phyloP scores from a whole-genome alignment of 2,797 vertebrate genomes.

The Sternarchorhynchus goeldii region DNA sequence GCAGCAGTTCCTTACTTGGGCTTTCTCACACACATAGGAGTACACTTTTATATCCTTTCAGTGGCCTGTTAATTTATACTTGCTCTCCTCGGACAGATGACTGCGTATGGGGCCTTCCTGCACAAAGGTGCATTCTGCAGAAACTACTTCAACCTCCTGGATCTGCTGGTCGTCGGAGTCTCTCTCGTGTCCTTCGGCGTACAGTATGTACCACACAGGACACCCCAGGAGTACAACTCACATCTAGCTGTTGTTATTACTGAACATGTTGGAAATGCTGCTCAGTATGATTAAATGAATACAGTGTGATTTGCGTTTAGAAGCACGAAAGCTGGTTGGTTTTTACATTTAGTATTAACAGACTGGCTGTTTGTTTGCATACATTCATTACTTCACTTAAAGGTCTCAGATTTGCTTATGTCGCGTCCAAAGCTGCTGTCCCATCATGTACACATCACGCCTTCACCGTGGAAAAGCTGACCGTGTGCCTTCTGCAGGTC shows the following conservation, averaged over 20 bases:
- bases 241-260: neutral
- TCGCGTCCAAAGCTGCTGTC: too few relatives aligned
- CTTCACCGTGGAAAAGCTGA: too few relatives aligned
- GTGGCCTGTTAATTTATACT: neutral
- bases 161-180: slow-evolving; percentile 96
- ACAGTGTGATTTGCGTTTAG: neutral
- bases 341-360: too few relatives aligned
- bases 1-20: neutral
- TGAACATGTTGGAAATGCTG: neutral
- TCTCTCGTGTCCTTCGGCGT: slow-evolving; percentile 98
- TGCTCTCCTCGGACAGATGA: slow-evolving; percentile 80
- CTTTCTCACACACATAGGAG: neutral
- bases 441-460: too few relatives aligned
- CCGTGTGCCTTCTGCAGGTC: slow-evolving; percentile 75
- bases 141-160: slow-evolving; percentile 97
- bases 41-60: neutral
- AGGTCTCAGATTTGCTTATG: too few relatives aligned
- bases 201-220: slow-evolving; percentile 83
- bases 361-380: too few relatives aligned
- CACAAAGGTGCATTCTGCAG: slow-evolving; percentile 99
- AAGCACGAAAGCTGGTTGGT: neutral
- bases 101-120: slow-evolving; percentile 95
- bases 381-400: too few relatives aligned
- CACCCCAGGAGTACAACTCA: neutral
- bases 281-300: neutral